phyloP scores from a whole-genome alignment of 2,113 vertebrate genomes.

The Sylvilagus bachmani region DNA sequence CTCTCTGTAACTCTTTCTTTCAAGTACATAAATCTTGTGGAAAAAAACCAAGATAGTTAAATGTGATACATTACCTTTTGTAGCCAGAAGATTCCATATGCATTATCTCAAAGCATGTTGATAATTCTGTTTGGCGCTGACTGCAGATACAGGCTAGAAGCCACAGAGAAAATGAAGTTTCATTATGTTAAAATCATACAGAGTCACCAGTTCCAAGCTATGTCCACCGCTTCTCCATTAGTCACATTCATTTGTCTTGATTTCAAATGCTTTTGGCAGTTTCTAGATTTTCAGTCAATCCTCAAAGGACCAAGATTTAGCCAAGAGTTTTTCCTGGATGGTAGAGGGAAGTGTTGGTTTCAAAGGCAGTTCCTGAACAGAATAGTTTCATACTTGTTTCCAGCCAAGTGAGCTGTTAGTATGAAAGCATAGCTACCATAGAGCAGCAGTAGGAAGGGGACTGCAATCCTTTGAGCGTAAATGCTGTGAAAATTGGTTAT shows the following conservation, averaged over 20 bases:
- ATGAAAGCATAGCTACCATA: not conserved
- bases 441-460: too few species aligned
- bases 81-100: not conserved
- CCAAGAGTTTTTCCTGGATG: constrained; percentile 30
- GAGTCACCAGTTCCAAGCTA: not conserved
- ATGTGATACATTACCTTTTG: not conserved
- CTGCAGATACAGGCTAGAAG: constrained; percentile 26
- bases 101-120: not conserved
- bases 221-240: not conserved
- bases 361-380: not conserved
- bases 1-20: too few species aligned
- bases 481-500: not conserved
- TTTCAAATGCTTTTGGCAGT: not conserved
- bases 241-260: not conserved
- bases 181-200: not conserved
- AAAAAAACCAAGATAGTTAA: not conserved
- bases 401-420: not conserved
- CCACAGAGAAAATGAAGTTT: not conserved
- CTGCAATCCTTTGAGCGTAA: not conserved
- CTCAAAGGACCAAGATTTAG: constrained; percentile 15
- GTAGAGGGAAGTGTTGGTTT: not conserved
- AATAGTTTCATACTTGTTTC: not conserved
- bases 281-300: constrained; percentile 14
- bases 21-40: too few species aligned
- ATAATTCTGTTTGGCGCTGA: not conserved